Evolutionary conservation across 1,140 invertebrate genomes (phyloP), one percentile per base, ranked within the genome.

Genomic region (Neodiprion fabricii): DNA sequence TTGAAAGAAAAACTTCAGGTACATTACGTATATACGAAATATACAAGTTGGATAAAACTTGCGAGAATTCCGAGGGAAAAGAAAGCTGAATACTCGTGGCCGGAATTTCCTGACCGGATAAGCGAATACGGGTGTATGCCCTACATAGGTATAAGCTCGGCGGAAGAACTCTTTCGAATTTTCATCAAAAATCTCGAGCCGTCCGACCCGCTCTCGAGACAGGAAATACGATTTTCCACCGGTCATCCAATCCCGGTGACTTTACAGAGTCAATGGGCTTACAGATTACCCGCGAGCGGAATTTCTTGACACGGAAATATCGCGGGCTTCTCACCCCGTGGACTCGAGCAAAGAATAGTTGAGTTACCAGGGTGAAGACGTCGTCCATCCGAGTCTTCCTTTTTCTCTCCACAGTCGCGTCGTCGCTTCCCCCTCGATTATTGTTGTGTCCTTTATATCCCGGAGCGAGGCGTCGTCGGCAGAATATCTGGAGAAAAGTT

Each of bases 181-280:
- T 61, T 61, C 5, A 61, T 12, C 4, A 14, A 8, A 61, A 17
- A 61, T 61, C 53, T 12, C n/a, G 50, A 53, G 50, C 50, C n/a
- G 50, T 10, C 10, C 17, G 17, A 21, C 17, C n/a, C 50, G 17
- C 10, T 53, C 50, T 53, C 53, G n/a, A 61, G 53, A 61, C 53
- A 12, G n/a, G 53, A 61, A 61, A 61, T 17, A 61, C 53, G n/a
- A 61, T 61, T 61, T 61, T 61, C 5, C 53, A 61, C 53, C 53
- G 53, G 53, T 12, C n/a, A 61, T 61, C 53, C 53, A 61, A 61
- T 61, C 53, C n/a, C n/a, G 53, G 53, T 61, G 53, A 61, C 53
- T 9, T 61, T 17, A 61, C 4, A 61, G 53, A 7, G 53, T 61
- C 53, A 17, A 61, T 61, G n/a, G 53, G 11, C n/a, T 61, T 61